Conservation (phyloP, 2,888 invertebrate species). For the Cepaea hortensis region DNA sequence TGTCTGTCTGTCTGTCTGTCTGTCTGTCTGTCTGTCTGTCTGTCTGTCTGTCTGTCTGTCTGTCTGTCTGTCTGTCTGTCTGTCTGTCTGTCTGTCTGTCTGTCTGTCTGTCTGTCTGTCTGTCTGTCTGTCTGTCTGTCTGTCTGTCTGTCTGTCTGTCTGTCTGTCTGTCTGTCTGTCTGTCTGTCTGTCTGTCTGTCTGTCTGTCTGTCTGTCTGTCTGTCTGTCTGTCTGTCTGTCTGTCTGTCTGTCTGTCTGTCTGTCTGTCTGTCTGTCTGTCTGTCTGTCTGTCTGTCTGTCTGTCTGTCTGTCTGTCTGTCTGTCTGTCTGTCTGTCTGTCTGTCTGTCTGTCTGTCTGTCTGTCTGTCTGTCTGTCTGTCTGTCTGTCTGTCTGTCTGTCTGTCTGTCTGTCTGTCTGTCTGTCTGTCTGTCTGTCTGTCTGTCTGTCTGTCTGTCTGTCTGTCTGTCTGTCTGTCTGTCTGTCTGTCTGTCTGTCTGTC, state of each 20-base stretch:
- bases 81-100: constrained; percentile 40
- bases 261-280: too few relatives aligned
- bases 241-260: constrained; percentile 2
- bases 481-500: constrained; percentile 42
- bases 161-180: too few relatives aligned
- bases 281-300: constrained; percentile 26
- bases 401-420: constrained; percentile 6
- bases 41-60: constrained; percentile 38
- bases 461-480: constrained; percentile 35
- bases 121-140: constrained; percentile 3
- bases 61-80: constrained; percentile 45
- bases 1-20: constrained; percentile 15
- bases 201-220: constrained; percentile 3
- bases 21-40: constrained; percentile 34
- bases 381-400: constrained; percentile 37
- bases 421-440: neutral
- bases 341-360: neutral
- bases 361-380: neutral
- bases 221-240: constrained; percentile 3
- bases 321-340: constrained; percentile 5
- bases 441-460: constrained; percentile 29
- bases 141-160: constrained; percentile 7
- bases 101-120: constrained; percentile 3
- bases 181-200: constrained; percentile 21
- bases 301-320: constrained; percentile 2